Percentiles rank a stretch among this genome's conserved stretches.
Conservation (phyloP, 2,888 invertebrate species). For the Microchrysa polita region DNA sequence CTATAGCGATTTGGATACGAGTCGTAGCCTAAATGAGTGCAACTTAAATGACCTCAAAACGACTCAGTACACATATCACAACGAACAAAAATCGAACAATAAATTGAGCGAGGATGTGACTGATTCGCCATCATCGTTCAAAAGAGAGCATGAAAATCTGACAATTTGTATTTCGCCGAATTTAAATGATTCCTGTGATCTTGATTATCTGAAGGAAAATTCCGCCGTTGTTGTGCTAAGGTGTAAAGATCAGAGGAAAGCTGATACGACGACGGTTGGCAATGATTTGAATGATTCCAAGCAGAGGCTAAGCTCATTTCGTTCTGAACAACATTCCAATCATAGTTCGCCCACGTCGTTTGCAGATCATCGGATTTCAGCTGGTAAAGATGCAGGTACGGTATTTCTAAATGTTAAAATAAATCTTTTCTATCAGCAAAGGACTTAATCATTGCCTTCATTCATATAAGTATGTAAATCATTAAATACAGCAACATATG, state of each 20-base stretch:
- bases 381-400: conserved; percentile 19
- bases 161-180: conserved; percentile 57
- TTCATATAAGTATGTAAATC: conserved; percentile 1
- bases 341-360: neutral
- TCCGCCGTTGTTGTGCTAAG: conserved; percentile 63
- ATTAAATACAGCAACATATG: conserved; percentile 7
- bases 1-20: conserved; percentile 61
- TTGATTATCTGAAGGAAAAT: conserved; percentile 63
- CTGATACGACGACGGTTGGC: conserved; percentile 1
- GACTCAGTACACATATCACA: neutral
- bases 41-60: conserved; percentile 61
- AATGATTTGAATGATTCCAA: conserved; percentile 55
- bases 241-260: conserved; percentile 58
- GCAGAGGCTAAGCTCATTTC: conserved; percentile 64
- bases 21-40: conserved; percentile 63
- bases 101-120: conserved; percentile 17
- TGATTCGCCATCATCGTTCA: neutral
- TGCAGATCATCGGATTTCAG: neutral
- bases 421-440: neutral
- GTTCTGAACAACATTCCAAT: conserved; percentile 57
- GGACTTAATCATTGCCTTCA: neutral
- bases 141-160: neutral
- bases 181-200: conserved; percentile 58
- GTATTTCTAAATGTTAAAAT: neutral
- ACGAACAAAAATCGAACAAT: conserved; percentile 7